Evolutionary conservation across 2,888 invertebrate genomes (phyloP).

Genomic region (Drosophila pseudotakahashii): DNA sequence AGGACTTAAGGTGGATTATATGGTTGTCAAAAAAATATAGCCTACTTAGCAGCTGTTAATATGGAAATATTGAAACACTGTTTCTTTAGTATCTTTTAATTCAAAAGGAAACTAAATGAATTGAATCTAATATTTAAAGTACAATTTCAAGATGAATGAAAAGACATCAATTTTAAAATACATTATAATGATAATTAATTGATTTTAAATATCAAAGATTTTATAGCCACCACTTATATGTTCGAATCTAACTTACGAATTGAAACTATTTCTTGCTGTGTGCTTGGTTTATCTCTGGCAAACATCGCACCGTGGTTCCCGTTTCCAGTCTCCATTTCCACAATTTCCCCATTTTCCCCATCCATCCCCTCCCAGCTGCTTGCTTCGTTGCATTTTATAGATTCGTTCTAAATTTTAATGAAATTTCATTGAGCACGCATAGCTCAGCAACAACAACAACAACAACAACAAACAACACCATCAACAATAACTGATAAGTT

Average conservation of each 20-base stretch:
- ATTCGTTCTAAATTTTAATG: constrained; percentile 78
- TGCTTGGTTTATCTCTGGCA: constrained; percentile 67
- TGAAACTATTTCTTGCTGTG: not conserved
- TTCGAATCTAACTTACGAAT: too few species aligned
- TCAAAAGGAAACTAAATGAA: too few species aligned
- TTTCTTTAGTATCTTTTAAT: too few species aligned
- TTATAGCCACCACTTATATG: too few species aligned
- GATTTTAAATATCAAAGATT: too few species aligned
- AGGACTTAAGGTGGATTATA: too few species aligned
- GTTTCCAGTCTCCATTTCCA: constrained; percentile 38
- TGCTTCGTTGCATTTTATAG: constrained; percentile 76
- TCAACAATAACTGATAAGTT: constrained; percentile 62
- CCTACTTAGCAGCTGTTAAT: constrained; percentile 4
- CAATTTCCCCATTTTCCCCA: constrained; percentile 22
- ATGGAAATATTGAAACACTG: not conserved
- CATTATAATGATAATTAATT: too few species aligned
- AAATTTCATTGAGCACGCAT: constrained; percentile 73
- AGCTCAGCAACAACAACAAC: constrained; percentile 21
- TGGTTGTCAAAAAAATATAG: not conserved
- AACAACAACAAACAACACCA: constrained; percentile 19
- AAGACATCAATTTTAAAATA: too few species aligned
- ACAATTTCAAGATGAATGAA: too few species aligned
- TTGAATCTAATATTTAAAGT: too few species aligned
- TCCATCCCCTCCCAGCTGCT: constrained; percentile 26
- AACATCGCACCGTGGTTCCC: constrained; percentile 37